A percentile compares a stretch with the other conserved stretches of the same genome.
Evolutionary conservation across 2,797 vertebrate species (phyloP).

Genomic region (Bovichtus diacanthus): DNA sequence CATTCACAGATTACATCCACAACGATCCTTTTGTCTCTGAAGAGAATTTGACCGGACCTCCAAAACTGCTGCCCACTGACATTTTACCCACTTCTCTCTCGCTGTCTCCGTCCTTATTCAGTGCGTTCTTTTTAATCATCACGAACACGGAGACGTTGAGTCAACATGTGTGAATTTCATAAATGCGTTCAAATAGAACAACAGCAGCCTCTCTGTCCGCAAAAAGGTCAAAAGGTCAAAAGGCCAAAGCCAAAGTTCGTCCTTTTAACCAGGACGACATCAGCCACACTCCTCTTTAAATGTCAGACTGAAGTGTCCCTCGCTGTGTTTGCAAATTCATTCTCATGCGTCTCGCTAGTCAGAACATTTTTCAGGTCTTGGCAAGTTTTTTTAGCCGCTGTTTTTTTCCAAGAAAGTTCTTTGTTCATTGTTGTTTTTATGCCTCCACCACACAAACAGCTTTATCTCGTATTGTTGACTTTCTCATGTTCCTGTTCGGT

Average conservation of each 20-base stretch:
- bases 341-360: neutral
- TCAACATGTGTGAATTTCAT: slow-evolving; percentile 38
- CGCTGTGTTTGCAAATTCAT: slow-evolving; percentile 10
- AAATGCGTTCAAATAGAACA: slow-evolving; percentile 36
- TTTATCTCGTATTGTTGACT: neutral
- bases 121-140: neutral
- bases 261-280: neutral
- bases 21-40: slow-evolving; percentile 70
- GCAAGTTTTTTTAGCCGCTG: neutral
- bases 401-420: slow-evolving; percentile 14
- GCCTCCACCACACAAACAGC: neutral
- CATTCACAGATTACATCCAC: slow-evolving; percentile 61
- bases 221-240: neutral
- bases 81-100: slow-evolving; percentile 48
- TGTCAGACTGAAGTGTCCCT: slow-evolving; percentile 40
- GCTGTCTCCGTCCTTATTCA: neutral
- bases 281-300: slow-evolving; percentile 49
- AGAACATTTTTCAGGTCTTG: neutral
- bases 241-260: slow-evolving; percentile 19
- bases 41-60: slow-evolving; percentile 35
- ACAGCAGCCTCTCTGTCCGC: slow-evolving; percentile 43
- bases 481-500: slow-evolving; percentile 17
- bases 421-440: slow-evolving; percentile 21
- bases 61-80: slow-evolving; percentile 35
- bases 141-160: slow-evolving; percentile 5